phyloP scores from a whole-genome alignment of 2,113 vertebrate species.

The Prinia subflava region DNA sequence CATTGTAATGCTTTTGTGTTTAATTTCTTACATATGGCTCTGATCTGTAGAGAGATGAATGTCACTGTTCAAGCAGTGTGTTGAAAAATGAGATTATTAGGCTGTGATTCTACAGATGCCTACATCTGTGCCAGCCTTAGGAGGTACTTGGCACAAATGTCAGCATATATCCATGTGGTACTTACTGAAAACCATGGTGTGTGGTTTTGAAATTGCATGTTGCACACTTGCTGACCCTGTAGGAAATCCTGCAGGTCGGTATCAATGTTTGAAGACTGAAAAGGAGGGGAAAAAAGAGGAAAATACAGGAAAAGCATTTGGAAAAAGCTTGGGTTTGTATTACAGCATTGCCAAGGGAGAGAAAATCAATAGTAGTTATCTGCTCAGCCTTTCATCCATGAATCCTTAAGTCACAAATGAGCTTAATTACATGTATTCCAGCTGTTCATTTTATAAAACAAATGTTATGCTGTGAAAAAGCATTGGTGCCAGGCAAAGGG shows the following conservation, averaged over 20 bases:
- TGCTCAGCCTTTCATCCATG: not conserved
- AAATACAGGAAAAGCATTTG: not conserved
- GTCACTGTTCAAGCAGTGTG: not conserved
- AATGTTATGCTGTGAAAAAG: not conserved
- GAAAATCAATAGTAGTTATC: not conserved
- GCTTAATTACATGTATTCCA: not conserved
- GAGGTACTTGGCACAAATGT: not conserved
- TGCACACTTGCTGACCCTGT: not conserved
- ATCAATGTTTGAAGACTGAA: not conserved
- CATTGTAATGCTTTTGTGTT: not conserved
- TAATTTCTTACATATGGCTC: not conserved
- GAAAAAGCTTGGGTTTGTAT: not conserved
- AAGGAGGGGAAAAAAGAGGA: not conserved
- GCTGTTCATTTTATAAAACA: not conserved
- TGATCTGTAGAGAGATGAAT: not conserved
- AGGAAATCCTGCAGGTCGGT: not conserved
- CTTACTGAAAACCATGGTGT: not conserved
- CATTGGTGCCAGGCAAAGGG: accelerated
- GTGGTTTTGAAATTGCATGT: not conserved
- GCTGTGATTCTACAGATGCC: not conserved
- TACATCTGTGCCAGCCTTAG: not conserved
- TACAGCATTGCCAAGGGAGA: not conserved
- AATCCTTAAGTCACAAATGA: not conserved
- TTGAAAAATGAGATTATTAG: not conserved
- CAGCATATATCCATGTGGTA: not conserved